Percentiles rank a stretch among this genome's conserved stretches.
Conservation (phyloP, 1,140 invertebrate genomes). For the Acarapis woodi region DNA sequence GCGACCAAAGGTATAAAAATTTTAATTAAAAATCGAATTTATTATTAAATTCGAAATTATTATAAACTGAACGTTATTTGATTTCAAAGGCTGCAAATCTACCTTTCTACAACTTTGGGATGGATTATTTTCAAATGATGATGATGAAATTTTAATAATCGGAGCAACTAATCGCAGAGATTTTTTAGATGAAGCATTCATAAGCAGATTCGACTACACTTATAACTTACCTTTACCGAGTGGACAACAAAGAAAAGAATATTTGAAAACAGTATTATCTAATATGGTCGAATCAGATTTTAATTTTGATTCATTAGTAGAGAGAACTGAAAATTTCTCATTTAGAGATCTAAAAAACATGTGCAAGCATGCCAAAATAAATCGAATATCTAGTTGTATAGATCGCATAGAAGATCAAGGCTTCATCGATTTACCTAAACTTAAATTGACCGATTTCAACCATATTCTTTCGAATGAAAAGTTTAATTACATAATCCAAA, state of each 20-base stretch:
- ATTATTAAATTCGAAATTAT: too few relatives aligned
- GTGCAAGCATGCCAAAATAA: too few relatives aligned
- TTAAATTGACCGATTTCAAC: too few relatives aligned
- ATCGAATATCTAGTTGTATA: too few relatives aligned
- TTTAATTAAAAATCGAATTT: slow-evolving; percentile 32
- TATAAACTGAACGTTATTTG: too few relatives aligned
- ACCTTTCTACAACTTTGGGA: too few relatives aligned
- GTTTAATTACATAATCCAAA: too few relatives aligned
- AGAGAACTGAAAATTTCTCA: slow-evolving; percentile 52
- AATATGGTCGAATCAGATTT: slow-evolving; percentile 33
- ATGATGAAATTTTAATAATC: slow-evolving; percentile 59
- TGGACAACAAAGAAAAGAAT: slow-evolving; percentile 35
- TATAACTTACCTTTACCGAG: slow-evolving; percentile 64
- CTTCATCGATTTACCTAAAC: too few relatives aligned
- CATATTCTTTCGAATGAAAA: too few relatives aligned
- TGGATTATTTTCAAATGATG: slow-evolving; percentile 27
- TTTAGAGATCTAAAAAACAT: slow-evolving; percentile 71
- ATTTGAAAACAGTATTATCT: slow-evolving; percentile 44
- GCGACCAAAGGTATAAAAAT: slow-evolving; percentile 95
- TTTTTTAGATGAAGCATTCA: slow-evolving; percentile 79
- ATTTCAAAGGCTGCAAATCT: too few relatives aligned
- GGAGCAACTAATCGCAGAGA: slow-evolving; percentile 84
- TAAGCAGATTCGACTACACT: slow-evolving; percentile 76
- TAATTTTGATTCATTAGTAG: slow-evolving; percentile 34
- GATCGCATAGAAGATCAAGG: too few relatives aligned